These are phyloP conservation scores for Gymnarchus niloticus DNA, from an alignment of 2,113 vertebrate species.

Conservation along the genomic window DNA sequence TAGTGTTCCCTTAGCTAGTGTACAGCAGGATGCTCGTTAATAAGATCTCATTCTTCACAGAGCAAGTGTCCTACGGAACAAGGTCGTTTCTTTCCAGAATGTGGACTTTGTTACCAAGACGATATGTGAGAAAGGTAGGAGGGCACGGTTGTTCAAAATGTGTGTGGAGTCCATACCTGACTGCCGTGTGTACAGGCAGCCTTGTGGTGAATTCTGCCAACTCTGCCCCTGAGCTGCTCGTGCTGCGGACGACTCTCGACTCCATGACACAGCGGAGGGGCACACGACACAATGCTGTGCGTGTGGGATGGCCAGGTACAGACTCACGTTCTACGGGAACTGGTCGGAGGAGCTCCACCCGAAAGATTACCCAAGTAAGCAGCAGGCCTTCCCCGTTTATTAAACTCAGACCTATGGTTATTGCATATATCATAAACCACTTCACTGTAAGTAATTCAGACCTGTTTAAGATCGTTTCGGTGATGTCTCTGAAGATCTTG, in stretches of 20 bases:
- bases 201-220: not conserved
- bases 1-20: not conserved
- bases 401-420: not conserved
- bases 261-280: slow-evolving; percentile 43
- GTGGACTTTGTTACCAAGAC: slow-evolving; percentile 87
- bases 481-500: not conserved
- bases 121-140: slow-evolving; percentile 90
- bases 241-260: not conserved
- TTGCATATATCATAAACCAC: not conserved
- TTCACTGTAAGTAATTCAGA: not conserved
- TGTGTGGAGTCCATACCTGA: not conserved
- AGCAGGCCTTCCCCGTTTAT: not conserved
- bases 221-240: not conserved
- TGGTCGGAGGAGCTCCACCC: slow-evolving; percentile 95
- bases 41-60: slow-evolving; percentile 52
- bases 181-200: not conserved
- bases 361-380: slow-evolving; percentile 94
- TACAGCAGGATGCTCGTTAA: not conserved
- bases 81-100: slow-evolving; percentile 89
- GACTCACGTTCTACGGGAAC: slow-evolving; percentile 91
- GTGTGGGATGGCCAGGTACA: slow-evolving; percentile 94
- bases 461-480: not conserved
- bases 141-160: not conserved
- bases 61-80: slow-evolving; percentile 91
- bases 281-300: slow-evolving; percentile 83